phyloP scores from a whole-genome alignment of 2,797 vertebrate genomes.

The Gobionotothen gibberifrons region DNA sequence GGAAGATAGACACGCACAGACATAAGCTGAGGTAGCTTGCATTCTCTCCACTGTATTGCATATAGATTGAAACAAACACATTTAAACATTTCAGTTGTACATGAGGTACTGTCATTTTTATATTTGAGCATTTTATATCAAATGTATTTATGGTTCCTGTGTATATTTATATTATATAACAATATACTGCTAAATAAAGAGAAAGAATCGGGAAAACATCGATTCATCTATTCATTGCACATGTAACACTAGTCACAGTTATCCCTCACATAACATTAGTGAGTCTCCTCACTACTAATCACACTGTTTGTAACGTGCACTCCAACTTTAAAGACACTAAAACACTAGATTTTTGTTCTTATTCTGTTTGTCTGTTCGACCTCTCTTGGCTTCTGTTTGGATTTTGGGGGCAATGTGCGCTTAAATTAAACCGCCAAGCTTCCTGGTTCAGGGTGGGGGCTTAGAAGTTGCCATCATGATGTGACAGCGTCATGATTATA shows the following conservation, averaged over 20 bases:
- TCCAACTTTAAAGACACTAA: slow-evolving; percentile 82
- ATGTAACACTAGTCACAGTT: slow-evolving; percentile 74
- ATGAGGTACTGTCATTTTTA: slow-evolving; percentile 85
- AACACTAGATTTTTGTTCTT: slow-evolving; percentile 78
- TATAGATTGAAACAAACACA: slow-evolving; percentile 68
- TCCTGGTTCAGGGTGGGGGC: slow-evolving; percentile 69
- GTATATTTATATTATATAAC: slow-evolving; percentile 83
- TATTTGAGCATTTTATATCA: slow-evolving; percentile 84
- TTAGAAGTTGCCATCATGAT: slow-evolving; percentile 69
- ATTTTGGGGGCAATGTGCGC: slow-evolving; percentile 66
- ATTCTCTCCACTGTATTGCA: slow-evolving; percentile 72
- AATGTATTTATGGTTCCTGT: slow-evolving; percentile 87
- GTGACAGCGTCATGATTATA: slow-evolving; percentile 68
- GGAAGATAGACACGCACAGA: slow-evolving; percentile 69
- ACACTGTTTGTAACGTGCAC: slow-evolving; percentile 84
- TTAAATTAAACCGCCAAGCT: slow-evolving; percentile 71
- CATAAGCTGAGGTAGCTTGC: slow-evolving; percentile 73
- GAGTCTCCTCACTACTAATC: slow-evolving; percentile 83
- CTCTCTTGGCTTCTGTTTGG: slow-evolving; percentile 81
- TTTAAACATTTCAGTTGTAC: slow-evolving; percentile 83
- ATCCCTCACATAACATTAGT: slow-evolving; percentile 70
- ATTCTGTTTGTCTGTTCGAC: slow-evolving; percentile 73
- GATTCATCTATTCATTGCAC: slow-evolving; percentile 82
- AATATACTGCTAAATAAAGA: slow-evolving; percentile 84
- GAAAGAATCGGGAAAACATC: slow-evolving; percentile 71